These are phyloP conservation scores for Drosophila algonquin DNA, from an alignment of 2,888 invertebrate species.

Conservation along the genomic window DNA sequence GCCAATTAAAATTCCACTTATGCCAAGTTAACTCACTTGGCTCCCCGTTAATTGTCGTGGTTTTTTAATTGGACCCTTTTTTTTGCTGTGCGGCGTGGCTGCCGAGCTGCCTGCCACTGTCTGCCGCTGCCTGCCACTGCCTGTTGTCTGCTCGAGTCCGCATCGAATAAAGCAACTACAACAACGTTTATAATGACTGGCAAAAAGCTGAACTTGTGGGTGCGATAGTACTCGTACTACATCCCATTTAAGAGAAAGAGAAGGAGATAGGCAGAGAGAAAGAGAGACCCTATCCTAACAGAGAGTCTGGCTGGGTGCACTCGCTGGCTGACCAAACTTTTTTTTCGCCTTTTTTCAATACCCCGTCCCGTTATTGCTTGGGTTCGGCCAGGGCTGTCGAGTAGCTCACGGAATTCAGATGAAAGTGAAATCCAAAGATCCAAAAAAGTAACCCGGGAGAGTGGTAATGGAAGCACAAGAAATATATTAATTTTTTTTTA, in stretches of 20 bases:
- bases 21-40: conserved; percentile 81
- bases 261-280: not conserved
- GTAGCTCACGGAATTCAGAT: too few species aligned
- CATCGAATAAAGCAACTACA: conserved; percentile 55
- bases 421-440: too few species aligned
- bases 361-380: conserved; percentile 50
- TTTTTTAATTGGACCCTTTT: conserved; percentile 82
- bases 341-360: conserved; percentile 31
- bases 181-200: conserved; percentile 48
- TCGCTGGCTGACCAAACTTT: conserved; percentile 11
- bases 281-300: not conserved
- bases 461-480: too few species aligned
- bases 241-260: not conserved
- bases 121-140: not conserved
- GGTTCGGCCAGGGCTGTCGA: conserved; percentile 35
- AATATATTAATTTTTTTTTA: too few species aligned
- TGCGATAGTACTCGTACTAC: conserved; percentile 21
- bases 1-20: conserved; percentile 83
- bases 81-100: conserved; percentile 15
- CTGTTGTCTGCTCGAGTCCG: conserved; percentile 55
- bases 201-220: conserved; percentile 43
- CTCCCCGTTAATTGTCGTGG: conserved; percentile 81
- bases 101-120: not conserved
- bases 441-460: too few species aligned
- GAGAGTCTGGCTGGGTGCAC: not conserved